Percentiles rank a stretch among this genome's conserved stretches.
These are phyloP conservation scores for Orthonevra nobilis DNA, from an alignment of 2,888 invertebrate genomes.

Conservation along the genomic window DNA sequence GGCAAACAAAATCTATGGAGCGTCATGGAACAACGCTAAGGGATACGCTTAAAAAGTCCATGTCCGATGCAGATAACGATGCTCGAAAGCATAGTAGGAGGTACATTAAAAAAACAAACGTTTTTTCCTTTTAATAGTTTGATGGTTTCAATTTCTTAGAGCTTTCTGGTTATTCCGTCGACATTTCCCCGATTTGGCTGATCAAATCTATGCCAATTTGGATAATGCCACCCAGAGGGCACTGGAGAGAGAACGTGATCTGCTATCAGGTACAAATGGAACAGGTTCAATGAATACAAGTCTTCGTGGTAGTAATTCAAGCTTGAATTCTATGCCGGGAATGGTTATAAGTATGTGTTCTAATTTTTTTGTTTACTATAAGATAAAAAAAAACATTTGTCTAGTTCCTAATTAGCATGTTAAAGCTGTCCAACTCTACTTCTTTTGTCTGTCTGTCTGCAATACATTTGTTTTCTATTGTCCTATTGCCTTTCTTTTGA, in stretches of 20 bases:
- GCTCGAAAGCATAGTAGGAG: conserved; percentile 91
- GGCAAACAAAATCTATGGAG: conserved; percentile 92
- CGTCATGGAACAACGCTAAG: conserved; percentile 88
- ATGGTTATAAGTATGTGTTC: conserved; percentile 73
- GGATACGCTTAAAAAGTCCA: conserved; percentile 92
- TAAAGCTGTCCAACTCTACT: conserved; percentile 2
- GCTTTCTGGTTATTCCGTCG: conserved; percentile 95
- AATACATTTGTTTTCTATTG: conserved; percentile 14
- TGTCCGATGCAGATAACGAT: conserved; percentile 95
- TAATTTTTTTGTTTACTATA: conserved; percentile 11
- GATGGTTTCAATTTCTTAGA: conserved; percentile 80
- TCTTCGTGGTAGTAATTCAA: conserved; percentile 74
- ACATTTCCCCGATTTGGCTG: conserved; percentile 95
- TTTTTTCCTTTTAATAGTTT: neutral
- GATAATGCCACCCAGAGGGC: conserved; percentile 87
- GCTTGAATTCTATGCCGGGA: conserved; percentile 74
- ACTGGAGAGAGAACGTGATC: conserved; percentile 81
- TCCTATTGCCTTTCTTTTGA: conserved; percentile 2
- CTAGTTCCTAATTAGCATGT: neutral
- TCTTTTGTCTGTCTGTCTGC: conserved; percentile 12
- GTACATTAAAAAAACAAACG: conserved; percentile 82
- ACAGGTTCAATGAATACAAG: conserved; percentile 74
- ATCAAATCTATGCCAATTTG: conserved; percentile 89
- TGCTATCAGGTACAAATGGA: conserved; percentile 74
- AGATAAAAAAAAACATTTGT: conserved; percentile 4